Evolutionary conservation across 2,113 vertebrate species (phyloP), one percentile per base, ranked within the genome.

Genomic region (Rhombomys opimus): DNA sequence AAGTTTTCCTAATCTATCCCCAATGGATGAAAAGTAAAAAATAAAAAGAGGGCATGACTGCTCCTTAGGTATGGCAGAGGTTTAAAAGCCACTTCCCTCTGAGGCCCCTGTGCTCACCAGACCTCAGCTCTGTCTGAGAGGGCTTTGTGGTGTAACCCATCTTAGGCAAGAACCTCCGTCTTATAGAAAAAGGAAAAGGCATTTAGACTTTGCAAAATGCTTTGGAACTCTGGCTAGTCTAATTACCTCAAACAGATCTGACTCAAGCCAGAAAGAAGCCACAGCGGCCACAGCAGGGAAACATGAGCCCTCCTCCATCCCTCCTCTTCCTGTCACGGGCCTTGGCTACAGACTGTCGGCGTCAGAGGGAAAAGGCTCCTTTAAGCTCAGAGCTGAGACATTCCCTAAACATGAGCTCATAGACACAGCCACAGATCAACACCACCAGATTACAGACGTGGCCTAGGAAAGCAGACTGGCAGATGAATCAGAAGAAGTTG

Each of bases 181-280:
- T 65, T 87, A 27, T 22, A 76, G 61, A 30, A 54, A 90, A 81
- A 91, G 46, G 54, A 94, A 90, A 54, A 87, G 54, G 13, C 75
- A 93, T 30, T 59, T 65, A 22, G 57, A 70, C 23, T 97, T 93
- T 78, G 9, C 59, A 59, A 95, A 96, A 91, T 68, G 76, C 12
- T 75, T 57, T 85, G 70, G 54, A 73, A 88, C 30, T 63, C 38
- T 61, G 72, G 63, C 81, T 73, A n/a, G 38, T 68, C 52, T 54
- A 20, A 57, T 86, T 84, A 93, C 50, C 77, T 92, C 46, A 63
- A 68, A 4, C 27, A 54, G 11, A 35, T 35, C 22, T 78, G 23
- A n/a, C 18, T 35, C 41, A 25, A 78, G 89, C 17, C 7, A 10
- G 7, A 50, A 18, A 52, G 25, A 80, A 38, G n/a, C 57, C 30